Evolutionary conservation across 37 sponge, comb jelly and placozoan genomes (phyloP).

Genomic region (Diacarnus erythraeanus): DNA sequence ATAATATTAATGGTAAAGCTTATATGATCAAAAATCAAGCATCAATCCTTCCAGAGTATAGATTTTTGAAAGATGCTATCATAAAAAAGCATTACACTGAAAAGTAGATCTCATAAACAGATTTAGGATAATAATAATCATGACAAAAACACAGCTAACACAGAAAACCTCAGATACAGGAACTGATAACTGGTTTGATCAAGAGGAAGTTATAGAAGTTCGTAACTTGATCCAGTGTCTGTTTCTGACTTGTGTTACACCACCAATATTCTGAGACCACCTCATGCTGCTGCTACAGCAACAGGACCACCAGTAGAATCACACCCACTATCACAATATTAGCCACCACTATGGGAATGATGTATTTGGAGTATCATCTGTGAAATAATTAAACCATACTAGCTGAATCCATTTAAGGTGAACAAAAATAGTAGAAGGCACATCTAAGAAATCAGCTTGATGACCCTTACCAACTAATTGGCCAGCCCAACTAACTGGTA

Average conservation of each 20-base stretch:
- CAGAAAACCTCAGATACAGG: not conserved
- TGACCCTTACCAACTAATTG: too few relatives aligned
- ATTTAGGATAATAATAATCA: too few relatives aligned
- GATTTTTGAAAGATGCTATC: not conserved
- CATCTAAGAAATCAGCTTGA: too few relatives aligned
- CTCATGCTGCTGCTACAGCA: constrained; percentile 1
- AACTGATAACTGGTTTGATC: not conserved
- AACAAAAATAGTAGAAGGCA: too few relatives aligned
- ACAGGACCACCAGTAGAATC: constrained; percentile 52
- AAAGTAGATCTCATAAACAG: too few relatives aligned
- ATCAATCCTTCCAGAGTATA: not conserved
- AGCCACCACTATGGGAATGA: constrained; percentile 55
- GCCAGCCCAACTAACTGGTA: too few relatives aligned
- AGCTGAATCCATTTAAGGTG: too few relatives aligned
- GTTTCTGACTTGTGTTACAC: not conserved
- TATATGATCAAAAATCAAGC: too few relatives aligned
- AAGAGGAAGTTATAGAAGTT: too few relatives aligned
- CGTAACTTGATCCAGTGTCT: too few relatives aligned
- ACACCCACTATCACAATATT: constrained; percentile 53
- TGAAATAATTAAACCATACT: not conserved
- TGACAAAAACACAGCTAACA: too few relatives aligned
- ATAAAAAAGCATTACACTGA: constrained; percentile 2
- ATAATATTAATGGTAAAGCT: too few relatives aligned
- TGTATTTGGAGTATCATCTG: constrained; percentile 79
- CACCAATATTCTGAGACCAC: not conserved